phyloP scores from a whole-genome alignment of 1,140 invertebrate species.

The Aphelenchoides avenae region DNA sequence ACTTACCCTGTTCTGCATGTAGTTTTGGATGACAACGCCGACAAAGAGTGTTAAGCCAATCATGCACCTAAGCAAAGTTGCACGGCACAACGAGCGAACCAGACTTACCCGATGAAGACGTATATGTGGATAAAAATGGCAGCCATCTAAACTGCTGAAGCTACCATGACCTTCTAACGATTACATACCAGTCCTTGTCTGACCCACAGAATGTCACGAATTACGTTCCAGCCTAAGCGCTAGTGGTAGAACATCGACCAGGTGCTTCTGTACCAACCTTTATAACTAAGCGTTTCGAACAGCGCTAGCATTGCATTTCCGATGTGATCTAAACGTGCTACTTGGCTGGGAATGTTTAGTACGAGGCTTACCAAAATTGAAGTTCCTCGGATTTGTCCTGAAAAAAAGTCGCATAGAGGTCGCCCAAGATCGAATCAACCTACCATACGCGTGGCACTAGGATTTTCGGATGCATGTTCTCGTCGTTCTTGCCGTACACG shows the following conservation, averaged over 20 bases:
- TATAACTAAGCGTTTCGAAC: slow-evolving; percentile 97
- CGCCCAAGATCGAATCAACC: slow-evolving; percentile 4
- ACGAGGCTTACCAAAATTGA: no score
- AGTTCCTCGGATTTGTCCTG: slow-evolving; percentile 53
- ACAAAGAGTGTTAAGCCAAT: slow-evolving; percentile 98
- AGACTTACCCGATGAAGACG: slow-evolving; percentile 95
- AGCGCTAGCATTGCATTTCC: slow-evolving; percentile 95
- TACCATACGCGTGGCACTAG: slow-evolving; percentile 93
- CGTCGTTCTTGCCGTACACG: slow-evolving; percentile 70
- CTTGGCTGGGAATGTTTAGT: no score
- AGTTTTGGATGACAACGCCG: slow-evolving; percentile 94
- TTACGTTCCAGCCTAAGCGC: slow-evolving; percentile 98
- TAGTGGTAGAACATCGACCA: no score
- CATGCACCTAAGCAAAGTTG: no score
- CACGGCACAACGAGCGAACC: no score
- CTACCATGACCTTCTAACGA: no score
- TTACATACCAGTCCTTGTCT: slow-evolving; percentile 80
- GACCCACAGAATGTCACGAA: slow-evolving; percentile 91
- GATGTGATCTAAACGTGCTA: no score
- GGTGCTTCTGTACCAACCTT: no score
- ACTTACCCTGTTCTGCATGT: slow-evolving; percentile 88
- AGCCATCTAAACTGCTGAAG: no score
- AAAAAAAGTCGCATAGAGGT: slow-evolving; percentile 13
- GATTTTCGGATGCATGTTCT: slow-evolving; percentile 84
- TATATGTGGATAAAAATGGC: slow-evolving; percentile 98